phyloP scores from a whole-genome alignment of 1,140 invertebrate species.

The Drosophila saltans region DNA sequence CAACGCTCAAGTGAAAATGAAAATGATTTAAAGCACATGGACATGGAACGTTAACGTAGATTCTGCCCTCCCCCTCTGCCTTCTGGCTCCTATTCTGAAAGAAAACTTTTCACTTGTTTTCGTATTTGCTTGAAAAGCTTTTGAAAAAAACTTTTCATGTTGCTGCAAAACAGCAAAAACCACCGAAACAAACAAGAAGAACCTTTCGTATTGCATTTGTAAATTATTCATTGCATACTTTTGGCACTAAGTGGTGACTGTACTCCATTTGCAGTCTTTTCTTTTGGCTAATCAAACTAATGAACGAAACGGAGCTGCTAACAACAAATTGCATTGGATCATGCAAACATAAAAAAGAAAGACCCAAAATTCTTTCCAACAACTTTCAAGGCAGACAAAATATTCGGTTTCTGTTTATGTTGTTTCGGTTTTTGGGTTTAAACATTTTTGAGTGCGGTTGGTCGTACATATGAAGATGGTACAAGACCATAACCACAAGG shows the following conservation, averaged over 20 bases:
- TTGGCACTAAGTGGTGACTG: neutral
- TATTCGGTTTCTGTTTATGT: constrained; percentile 8
- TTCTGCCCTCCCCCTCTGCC: neutral
- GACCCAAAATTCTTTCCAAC: neutral
- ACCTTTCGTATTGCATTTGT: constrained; percentile 31
- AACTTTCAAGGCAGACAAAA: constrained; percentile 4
- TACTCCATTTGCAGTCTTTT: constrained; percentile 20
- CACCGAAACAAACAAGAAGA: neutral
- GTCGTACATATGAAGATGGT: neutral
- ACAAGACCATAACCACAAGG: constrained; percentile 17
- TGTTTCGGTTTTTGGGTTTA: constrained; percentile 8
- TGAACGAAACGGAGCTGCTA: constrained; percentile 41
- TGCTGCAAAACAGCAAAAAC: neutral
- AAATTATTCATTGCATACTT: constrained; percentile 54
- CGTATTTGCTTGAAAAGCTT: constrained; percentile 35
- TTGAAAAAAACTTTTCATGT: constrained; percentile 32
- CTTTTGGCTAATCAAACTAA: constrained; percentile 66
- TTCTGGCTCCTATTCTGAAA: constrained; percentile 8
- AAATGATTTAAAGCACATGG: constrained; percentile 79
- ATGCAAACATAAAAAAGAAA: too few relatives aligned
- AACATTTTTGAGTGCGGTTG: constrained; percentile 9
- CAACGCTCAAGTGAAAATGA: constrained; percentile 65
- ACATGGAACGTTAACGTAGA: constrained; percentile 25
- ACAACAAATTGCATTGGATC: constrained; percentile 44
- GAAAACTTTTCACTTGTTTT: constrained; percentile 33